Conservation (phyloP, 2,113 vertebrate species). For the Lamprotornis superbus region DNA sequence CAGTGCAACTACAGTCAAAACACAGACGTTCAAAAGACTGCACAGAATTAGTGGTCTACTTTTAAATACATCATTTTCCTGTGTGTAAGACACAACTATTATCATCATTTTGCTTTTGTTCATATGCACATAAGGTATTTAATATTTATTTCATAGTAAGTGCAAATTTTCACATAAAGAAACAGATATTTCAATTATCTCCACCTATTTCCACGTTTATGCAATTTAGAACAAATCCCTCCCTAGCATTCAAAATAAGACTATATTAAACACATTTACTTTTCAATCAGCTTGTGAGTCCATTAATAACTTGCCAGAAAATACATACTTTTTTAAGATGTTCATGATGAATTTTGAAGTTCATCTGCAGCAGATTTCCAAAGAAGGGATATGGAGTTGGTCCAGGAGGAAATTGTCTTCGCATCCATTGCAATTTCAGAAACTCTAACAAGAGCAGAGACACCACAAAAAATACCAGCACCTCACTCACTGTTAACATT, state of each 20-base stretch:
- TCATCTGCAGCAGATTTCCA: slow-evolving; percentile 62
- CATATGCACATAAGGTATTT: neutral
- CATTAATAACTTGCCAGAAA: neutral
- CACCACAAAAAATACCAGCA: neutral
- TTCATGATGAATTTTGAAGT: slow-evolving; percentile 24
- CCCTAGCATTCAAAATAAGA: neutral
- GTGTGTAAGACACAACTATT: neutral
- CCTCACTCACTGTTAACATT: neutral
- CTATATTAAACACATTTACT: neutral
- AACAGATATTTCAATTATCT: neutral
- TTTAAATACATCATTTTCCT: neutral
- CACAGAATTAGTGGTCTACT: neutral
- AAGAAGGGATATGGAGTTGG: slow-evolving; percentile 41
- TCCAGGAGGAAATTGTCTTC: slow-evolving; percentile 36
- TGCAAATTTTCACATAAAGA: neutral
- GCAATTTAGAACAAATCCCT: neutral
- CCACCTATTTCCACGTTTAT: neutral
- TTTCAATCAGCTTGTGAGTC: neutral
- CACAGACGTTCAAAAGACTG: neutral
- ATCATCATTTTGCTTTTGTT: neutral
- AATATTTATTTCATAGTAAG: neutral
- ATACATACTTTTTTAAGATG: slow-evolving; percentile 34
- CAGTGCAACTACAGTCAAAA: neutral
- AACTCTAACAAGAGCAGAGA: neutral
- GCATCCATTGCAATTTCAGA: neutral